Evolutionary conservation across 2,888 invertebrate species (phyloP), one percentile per base, ranked within the genome.

Genomic region (Tetragonula carbonaria): DNA sequence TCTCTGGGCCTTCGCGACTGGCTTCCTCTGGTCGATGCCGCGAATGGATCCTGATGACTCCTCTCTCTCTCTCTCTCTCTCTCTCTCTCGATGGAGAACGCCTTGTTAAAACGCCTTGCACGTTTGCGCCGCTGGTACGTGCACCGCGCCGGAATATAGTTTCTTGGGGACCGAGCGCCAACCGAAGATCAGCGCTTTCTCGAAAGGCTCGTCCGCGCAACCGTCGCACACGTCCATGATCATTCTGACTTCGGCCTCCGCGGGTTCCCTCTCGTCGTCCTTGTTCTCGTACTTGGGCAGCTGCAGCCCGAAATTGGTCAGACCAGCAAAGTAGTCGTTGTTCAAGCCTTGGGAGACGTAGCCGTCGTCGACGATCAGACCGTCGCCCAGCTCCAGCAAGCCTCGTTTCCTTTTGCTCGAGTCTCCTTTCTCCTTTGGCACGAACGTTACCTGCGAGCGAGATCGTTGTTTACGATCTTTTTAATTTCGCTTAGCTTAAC

Each of bases 161-260:
- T 97, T 97, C 93, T 97, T 97, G 0, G 97, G 96, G 0, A 97
- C 96, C 75, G 95, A 95, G 91, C 97, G 96, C 98, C 98, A 98
- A 13, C 97, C 97, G 57, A 98, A 95, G 4, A 97, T 96, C 33
- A 97, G 95, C 13, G 97, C 98, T 90, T 97, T 97, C 86, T 96
- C 96, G 95, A 98, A 98, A 0, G 98, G 98, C 92, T 98, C 98
- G 0, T 96, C 94, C 33, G 96, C 95, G 90, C 98, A 98, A 1
- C 96, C 97, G 80, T 96, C 96, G 94, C 98, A 98, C 2, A 97
- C 95, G 88, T 96, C 96, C 97, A 97, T 97, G 0, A 98, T 97
- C 16, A 97, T 97, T 89, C 96, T 96, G 0, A 98, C 98, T 94
- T 98, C 98, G 53, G 97, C 97, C 93, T 98, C 97, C 0, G 98